Percentiles rank a stretch among this genome's conserved stretches.
Evolutionary conservation across 2,113 vertebrate species (phyloP).

Genomic region (pig (Sus scrofa)): DNA sequence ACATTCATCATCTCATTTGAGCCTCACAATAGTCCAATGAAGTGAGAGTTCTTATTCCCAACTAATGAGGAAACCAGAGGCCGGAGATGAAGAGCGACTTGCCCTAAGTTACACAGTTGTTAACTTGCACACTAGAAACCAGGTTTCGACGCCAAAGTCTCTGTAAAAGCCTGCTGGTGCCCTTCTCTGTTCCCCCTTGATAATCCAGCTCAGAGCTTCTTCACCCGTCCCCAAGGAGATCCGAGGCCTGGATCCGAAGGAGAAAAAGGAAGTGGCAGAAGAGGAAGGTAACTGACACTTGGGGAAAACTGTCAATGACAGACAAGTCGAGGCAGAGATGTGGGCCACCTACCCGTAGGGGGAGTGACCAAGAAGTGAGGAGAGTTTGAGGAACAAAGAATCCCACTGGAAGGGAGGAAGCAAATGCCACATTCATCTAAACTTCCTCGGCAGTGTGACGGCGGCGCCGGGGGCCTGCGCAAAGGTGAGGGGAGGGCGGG

Average conservation of each 20-base stretch:
- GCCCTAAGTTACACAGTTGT: background rate
- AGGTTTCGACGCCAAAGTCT: conserved; percentile 11
- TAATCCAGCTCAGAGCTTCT: background rate
- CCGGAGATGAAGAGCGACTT: conserved; percentile 17
- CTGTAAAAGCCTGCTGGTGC: background rate
- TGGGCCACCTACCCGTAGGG: conserved; percentile 23
- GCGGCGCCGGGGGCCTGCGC: background rate
- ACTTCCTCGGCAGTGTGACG: conserved; percentile 40
- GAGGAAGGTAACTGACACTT: background rate
- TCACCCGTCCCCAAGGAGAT: conserved; percentile 48
- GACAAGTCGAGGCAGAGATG: background rate
- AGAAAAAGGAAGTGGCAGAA: conserved; percentile 67
- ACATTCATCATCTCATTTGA: background rate
- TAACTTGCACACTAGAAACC: conserved; percentile 30
- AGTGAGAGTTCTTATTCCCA: background rate
- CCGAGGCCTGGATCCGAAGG: conserved; percentile 25
- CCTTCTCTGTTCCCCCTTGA: conserved; percentile 27
- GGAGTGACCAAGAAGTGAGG: conserved; percentile 37
- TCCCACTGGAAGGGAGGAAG: background rate
- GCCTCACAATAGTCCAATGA: background rate
- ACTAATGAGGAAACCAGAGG: background rate
- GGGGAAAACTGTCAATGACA: background rate
- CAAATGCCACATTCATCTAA: conserved; percentile 1
- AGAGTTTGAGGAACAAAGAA: background rate
- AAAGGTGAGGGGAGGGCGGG: background rate